Evolutionary conservation across 2,113 vertebrate genomes (phyloP).

Genomic region (Leucopsar rothschildi): DNA sequence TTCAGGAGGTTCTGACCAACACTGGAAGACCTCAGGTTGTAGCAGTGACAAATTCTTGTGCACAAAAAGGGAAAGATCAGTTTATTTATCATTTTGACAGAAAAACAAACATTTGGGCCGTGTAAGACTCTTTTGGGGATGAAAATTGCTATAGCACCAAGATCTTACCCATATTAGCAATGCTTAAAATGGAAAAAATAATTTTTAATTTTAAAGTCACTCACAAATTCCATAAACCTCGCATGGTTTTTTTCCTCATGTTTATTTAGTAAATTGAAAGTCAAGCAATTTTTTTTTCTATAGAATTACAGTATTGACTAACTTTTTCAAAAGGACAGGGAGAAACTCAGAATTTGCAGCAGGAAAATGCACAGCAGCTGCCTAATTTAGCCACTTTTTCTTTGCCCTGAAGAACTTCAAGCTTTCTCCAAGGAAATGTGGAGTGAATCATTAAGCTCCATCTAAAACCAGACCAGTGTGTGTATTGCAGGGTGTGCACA

Average conservation of each 20-base stretch:
- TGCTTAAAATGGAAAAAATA: neutral
- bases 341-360: neutral
- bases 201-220: neutral
- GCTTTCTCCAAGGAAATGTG: neutral
- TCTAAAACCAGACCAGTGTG: neutral
- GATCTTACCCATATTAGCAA: neutral
- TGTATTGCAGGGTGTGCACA: neutral
- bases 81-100: neutral
- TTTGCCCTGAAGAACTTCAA: neutral
- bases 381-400: neutral
- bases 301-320: neutral
- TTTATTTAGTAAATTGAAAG: neutral
- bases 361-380: neutral
- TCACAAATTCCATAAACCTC: neutral
- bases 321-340: neutral
- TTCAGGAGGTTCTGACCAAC: neutral
- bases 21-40: neutral
- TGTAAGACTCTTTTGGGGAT: neutral
- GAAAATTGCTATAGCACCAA: neutral
- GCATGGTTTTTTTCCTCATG: neutral
- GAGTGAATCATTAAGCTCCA: neutral
- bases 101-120: neutral
- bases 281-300: fast-evolving
- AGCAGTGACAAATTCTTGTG: neutral
- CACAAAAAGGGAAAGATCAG: neutral